phyloP scores from a whole-genome alignment of 2,113 vertebrate genomes.

The Glareola pratincola region DNA sequence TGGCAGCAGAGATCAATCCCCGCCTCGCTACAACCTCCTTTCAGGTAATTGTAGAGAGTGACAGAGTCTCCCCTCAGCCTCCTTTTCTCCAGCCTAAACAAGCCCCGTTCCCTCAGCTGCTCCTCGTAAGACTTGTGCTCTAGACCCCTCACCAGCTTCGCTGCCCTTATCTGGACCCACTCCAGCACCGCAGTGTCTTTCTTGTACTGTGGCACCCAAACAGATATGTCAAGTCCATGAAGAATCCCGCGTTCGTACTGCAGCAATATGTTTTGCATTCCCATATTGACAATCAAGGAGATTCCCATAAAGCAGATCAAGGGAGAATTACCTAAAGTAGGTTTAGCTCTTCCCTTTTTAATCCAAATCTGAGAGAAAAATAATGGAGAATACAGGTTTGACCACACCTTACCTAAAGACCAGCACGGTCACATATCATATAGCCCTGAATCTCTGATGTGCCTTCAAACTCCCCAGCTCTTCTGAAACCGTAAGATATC shows the following conservation, averaged over 20 bases:
- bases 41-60: neutral
- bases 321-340: neutral
- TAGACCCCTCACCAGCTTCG: neutral
- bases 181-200: neutral
- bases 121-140: neutral
- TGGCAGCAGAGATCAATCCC: neutral
- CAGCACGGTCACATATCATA: neutral
- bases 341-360: neutral
- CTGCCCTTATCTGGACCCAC: neutral
- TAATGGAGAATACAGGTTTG: neutral
- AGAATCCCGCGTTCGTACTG: neutral
- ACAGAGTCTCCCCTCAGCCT: neutral
- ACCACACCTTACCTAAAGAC: neutral
- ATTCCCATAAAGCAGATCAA: neutral
- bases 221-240: neutral
- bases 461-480: neutral
- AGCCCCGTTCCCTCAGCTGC: neutral
- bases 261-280: neutral
- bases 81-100: neutral
- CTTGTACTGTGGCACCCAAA: neutral
- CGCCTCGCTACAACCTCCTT: neutral
- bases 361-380: neutral
- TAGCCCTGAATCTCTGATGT: neutral
- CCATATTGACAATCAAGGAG: neutral
- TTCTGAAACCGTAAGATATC: neutral